A percentile compares a stretch with the other conserved stretches of the same genome.
These are phyloP conservation scores for Epirrhoe tristata DNA, from an alignment of 2,888 invertebrate species.

Conservation along the genomic window DNA sequence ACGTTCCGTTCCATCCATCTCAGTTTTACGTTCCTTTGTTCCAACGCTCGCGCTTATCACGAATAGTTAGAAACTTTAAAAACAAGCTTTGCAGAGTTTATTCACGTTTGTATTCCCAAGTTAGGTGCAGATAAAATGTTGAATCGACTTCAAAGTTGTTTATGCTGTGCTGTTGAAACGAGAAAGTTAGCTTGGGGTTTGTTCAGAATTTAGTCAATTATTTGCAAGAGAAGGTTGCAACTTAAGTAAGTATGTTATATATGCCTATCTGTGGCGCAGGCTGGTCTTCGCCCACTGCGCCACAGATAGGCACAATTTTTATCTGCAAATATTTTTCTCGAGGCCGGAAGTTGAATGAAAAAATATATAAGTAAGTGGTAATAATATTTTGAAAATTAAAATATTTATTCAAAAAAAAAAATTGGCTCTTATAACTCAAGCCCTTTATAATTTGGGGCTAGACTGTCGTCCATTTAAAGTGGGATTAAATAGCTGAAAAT, in stretches of 20 bases:
- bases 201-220: not conserved
- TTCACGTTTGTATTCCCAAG: not conserved
- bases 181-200: not conserved
- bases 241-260: not conserved
- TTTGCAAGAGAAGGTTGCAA: not conserved
- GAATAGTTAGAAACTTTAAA: conserved; percentile 18
- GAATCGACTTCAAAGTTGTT: conserved; percentile 1
- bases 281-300: too few species aligned
- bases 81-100: not conserved
- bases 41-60: not conserved
- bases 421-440: too few species aligned
- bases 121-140: conserved; percentile 4
- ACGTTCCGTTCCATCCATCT: conserved; percentile 11
- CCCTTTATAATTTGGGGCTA: too few species aligned
- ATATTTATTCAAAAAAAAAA: too few species aligned
- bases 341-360: too few species aligned
- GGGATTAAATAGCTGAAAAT: too few species aligned
- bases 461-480: too few species aligned
- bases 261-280: not conserved
- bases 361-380: too few species aligned
- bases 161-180: not conserved
- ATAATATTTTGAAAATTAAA: too few species aligned
- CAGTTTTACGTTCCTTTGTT: conserved; percentile 1
- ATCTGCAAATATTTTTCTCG: too few species aligned
- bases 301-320: too few species aligned